A percentile compares a stretch with the other conserved stretches of the same genome.
Evolutionary conservation across 2,113 vertebrate species (phyloP).

Genomic region (Neotoma lepida): DNA sequence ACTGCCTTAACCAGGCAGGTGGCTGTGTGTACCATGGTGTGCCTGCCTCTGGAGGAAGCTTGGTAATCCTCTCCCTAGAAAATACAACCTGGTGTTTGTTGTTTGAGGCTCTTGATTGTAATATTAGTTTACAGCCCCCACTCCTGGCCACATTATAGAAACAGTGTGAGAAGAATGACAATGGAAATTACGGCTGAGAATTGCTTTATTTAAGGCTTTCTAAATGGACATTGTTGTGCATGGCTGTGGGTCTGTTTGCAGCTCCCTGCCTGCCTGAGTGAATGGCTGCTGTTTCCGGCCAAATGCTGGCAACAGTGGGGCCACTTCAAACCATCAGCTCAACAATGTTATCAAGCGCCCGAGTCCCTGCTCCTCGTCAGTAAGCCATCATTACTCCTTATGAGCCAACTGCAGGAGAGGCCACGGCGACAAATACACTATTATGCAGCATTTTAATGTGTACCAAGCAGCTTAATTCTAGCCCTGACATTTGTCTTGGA

Average conservation of each 20-base stretch:
- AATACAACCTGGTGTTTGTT: slow-evolving; percentile 67
- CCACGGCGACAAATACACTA: slow-evolving; percentile 62
- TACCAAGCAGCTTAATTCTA: slow-evolving; percentile 74
- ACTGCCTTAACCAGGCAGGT: slow-evolving; percentile 69
- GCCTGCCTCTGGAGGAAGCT: slow-evolving; percentile 56
- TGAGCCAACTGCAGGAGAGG: slow-evolving; percentile 61
- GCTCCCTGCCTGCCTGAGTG: slow-evolving; percentile 79
- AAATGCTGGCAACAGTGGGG: slow-evolving; percentile 61
- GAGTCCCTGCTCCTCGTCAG: slow-evolving; percentile 76
- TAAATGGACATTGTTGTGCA: slow-evolving; percentile 69
- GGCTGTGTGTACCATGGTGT: slow-evolving; percentile 14
- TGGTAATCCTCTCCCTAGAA: slow-evolving; percentile 68
- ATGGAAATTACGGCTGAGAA: slow-evolving; percentile 73
- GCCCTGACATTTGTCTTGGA: slow-evolving; percentile 65
- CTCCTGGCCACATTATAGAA: slow-evolving; percentile 73
- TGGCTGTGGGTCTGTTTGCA: slow-evolving; percentile 76
- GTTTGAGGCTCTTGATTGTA: slow-evolving; percentile 46
- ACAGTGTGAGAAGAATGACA: slow-evolving; percentile 71
- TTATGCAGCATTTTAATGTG: slow-evolving; percentile 77
- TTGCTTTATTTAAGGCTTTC: slow-evolving; percentile 74
- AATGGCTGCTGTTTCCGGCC: slow-evolving; percentile 78
- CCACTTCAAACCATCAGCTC: slow-evolving; percentile 71
- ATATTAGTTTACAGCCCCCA: slow-evolving; percentile 73
- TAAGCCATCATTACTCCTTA: slow-evolving; percentile 79
- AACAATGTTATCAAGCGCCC: slow-evolving; percentile 76